These are phyloP conservation scores for Sphenodon punctatus DNA, from an alignment of 2,797 vertebrate species.

Conservation along the genomic window DNA sequence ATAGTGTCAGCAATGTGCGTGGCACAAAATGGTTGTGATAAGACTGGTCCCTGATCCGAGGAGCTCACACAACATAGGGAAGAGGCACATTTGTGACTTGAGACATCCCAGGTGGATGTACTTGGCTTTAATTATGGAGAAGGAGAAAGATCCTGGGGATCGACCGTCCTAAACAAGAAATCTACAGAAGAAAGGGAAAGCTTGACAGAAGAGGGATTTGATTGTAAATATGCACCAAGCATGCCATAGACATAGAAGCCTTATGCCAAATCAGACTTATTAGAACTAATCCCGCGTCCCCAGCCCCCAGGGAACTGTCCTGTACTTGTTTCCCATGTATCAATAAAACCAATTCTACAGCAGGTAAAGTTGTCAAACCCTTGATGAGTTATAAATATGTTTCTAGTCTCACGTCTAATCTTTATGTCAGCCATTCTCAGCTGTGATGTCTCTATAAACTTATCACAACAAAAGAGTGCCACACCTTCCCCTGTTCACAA, in stretches of 20 bases:
- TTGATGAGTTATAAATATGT: neutral
- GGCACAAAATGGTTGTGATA: too few species aligned
- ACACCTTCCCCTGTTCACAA: neutral
- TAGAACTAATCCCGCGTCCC: neutral
- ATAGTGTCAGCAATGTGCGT: too few species aligned
- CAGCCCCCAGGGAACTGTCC: neutral
- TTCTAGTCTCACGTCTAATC: neutral
- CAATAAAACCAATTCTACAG: neutral
- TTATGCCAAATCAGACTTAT: neutral
- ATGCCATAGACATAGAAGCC: neutral
- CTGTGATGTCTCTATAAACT: neutral
- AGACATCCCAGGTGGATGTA: too few species aligned
- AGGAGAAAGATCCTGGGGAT: too few species aligned
- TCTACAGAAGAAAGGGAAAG: too few species aligned
- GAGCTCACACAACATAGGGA: too few species aligned
- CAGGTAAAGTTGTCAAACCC: neutral
- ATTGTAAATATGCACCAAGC: neutral
- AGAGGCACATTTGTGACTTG: too few species aligned
- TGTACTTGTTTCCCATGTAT: rapidly evolving
- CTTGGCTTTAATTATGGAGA: too few species aligned
- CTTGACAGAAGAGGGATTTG: too few species aligned
- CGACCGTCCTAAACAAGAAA: too few species aligned
- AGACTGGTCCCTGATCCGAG: too few species aligned
- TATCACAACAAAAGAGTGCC: neutral
- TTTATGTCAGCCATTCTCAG: neutral